Conservation (phyloP, 2,797 vertebrate species). For the Gorsachius magnificus region DNA sequence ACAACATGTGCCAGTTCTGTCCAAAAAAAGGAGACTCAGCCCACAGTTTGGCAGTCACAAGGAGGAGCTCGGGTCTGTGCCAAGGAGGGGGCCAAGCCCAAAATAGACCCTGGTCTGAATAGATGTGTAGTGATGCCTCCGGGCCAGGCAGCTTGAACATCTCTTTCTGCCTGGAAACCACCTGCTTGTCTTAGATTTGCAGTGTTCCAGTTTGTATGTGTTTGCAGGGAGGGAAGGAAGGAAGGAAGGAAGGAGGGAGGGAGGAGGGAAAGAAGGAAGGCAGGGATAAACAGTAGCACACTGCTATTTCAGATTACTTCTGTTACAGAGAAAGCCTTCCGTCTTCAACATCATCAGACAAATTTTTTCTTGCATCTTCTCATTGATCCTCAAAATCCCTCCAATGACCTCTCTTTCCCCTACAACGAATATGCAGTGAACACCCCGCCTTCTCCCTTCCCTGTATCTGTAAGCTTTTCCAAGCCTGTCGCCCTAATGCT, state of each 20-base stretch:
- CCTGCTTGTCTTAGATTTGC: neutral
- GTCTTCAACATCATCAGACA: neutral
- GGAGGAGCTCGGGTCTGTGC: neutral
- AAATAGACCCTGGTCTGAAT: constrained; percentile 35
- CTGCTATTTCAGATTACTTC: neutral
- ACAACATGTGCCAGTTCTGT: constrained; percentile 43
- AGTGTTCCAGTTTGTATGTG: neutral
- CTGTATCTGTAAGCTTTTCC: neutral
- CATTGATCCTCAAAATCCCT: neutral
- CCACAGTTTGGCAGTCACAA: constrained; percentile 31
- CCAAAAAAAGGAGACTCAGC: neutral
- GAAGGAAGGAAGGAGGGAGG: too few species aligned
- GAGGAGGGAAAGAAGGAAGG: neutral
- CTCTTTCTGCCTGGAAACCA: constrained; percentile 5
- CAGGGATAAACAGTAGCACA: neutral
- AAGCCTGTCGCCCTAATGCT: neutral
- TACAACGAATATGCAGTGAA: neutral
- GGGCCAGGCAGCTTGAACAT: neutral
- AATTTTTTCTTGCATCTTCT: neutral
- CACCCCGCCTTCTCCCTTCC: neutral
- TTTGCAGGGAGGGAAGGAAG: neutral
- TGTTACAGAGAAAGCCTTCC: neutral
- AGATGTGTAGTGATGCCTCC: neutral
- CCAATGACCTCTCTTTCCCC: neutral
- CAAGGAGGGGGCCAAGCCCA: constrained; percentile 29